A percentile compares a stretch with the other conserved stretches of the same genome.
These are phyloP conservation scores for Melipona beecheii DNA, from an alignment of 2,888 invertebrate species.

Conservation along the genomic window DNA sequence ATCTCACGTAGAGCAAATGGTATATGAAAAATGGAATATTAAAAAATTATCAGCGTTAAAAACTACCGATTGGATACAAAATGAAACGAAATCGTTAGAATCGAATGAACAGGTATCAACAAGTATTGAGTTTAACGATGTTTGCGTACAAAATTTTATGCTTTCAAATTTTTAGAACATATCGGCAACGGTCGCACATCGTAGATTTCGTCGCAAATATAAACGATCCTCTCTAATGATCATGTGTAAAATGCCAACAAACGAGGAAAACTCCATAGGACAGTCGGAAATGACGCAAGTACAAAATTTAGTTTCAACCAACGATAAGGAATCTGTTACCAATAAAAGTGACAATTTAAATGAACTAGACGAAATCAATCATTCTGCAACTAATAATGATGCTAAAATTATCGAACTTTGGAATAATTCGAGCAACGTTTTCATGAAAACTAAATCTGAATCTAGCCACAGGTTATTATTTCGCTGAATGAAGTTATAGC, in stretches of 20 bases:
- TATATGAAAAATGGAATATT: constrained; percentile 56
- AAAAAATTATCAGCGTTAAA: constrained; percentile 46
- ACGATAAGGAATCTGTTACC: neutral
- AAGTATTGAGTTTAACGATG: neutral
- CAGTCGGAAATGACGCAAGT: neutral
- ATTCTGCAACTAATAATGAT: neutral
- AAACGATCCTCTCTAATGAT: constrained; percentile 1
- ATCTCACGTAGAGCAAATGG: constrained; percentile 53
- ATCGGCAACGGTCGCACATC: constrained; percentile 31
- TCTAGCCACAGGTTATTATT: constrained; percentile 10
- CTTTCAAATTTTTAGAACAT: constrained; percentile 22
- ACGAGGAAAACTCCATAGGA: neutral
- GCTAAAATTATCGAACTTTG: constrained; percentile 43
- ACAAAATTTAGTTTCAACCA: neutral
- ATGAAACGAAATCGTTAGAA: neutral
- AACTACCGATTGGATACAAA: neutral
- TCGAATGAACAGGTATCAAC: constrained; percentile 17
- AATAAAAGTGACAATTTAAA: neutral
- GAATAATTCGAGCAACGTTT: constrained; percentile 1
- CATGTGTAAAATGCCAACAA: neutral
- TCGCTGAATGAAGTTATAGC: neutral
- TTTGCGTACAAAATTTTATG: neutral
- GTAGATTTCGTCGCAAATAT: constrained; percentile 5
- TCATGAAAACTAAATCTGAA: neutral
- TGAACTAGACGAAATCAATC: neutral